Percentiles rank a stretch among this genome's conserved stretches.
phyloP scores from a whole-genome alignment of 2,888 invertebrate genomes.

The Pegoplata infirma region DNA sequence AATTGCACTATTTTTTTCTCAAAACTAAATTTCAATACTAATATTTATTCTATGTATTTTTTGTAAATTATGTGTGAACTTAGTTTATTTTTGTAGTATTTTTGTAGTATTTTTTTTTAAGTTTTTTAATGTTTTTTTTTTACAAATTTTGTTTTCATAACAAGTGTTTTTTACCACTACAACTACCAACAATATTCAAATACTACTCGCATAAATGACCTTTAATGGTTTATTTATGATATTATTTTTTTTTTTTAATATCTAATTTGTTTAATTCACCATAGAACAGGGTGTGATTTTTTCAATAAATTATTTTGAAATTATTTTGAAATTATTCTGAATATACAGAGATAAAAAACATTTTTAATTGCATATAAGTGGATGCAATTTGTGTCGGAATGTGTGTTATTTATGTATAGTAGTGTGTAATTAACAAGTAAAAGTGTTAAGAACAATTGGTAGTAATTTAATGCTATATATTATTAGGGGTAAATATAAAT shows the following conservation, averaged over 20 bases:
- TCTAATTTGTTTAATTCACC: slow-evolving; percentile 1
- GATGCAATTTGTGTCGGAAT: slow-evolving; percentile 14
- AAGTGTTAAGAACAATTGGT: slow-evolving; percentile 23
- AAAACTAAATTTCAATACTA: neutral
- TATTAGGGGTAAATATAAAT: slow-evolving; percentile 3
- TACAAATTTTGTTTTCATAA: neutral
- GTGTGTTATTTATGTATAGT: neutral
- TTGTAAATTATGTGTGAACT: slow-evolving; percentile 19
- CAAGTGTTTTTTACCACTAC: slow-evolving; percentile 12
- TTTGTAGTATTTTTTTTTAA: neutral
- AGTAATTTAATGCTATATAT: neutral
- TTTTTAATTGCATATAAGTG: neutral
- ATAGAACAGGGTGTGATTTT: slow-evolving; percentile 39
- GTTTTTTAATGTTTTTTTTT: too few species aligned
- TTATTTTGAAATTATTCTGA: neutral
- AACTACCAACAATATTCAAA: neutral
- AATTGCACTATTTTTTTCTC: slow-evolving; percentile 8
- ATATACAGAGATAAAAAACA: neutral
- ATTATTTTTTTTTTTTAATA: neutral
- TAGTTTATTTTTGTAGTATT: neutral
- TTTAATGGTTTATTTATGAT: slow-evolving; percentile 27
- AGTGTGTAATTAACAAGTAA: slow-evolving; percentile 1
- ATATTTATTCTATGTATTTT: neutral
- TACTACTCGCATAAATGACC: slow-evolving; percentile 38
- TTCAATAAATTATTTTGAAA: neutral